Evolutionary conservation across 1,140 invertebrate genomes (phyloP).

Genomic region (Sipha flava): DNA sequence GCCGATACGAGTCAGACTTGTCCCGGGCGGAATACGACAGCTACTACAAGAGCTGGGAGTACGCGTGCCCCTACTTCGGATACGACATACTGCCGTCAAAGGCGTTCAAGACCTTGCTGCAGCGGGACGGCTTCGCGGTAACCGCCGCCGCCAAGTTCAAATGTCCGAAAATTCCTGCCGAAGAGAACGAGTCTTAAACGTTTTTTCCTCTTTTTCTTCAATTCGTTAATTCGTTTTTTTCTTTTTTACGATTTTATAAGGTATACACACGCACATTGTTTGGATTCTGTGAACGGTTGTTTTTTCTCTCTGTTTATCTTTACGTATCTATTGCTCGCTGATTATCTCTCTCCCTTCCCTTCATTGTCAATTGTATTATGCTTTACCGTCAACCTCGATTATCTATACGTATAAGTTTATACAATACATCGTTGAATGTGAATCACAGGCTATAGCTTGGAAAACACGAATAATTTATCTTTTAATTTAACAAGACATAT

Average conservation of each 20-base stretch:
- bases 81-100: constrained; percentile 25
- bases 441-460: too few relatives aligned
- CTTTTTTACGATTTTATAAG: constrained; percentile 10
- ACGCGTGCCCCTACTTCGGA: background rate
- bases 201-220: background rate
- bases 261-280: background rate
- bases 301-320: background rate
- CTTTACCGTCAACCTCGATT: background rate
- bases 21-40: background rate
- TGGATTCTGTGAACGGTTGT: constrained; percentile 21
- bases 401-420: too few relatives aligned
- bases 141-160: background rate
- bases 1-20: background rate
- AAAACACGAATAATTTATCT: too few relatives aligned
- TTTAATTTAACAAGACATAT: too few relatives aligned
- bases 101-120: constrained; percentile 1
- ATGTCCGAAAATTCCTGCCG: background rate
- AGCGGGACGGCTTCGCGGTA: background rate
- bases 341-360: background rate
- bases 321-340: background rate
- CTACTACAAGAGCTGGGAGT: constrained; percentile 17
- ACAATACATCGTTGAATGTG: background rate
- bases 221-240: background rate
- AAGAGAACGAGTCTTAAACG: background rate
- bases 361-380: background rate